These are phyloP conservation scores for Sebastes nivosus DNA, from an alignment of 2,797 vertebrate species.

Conservation along the genomic window DNA sequence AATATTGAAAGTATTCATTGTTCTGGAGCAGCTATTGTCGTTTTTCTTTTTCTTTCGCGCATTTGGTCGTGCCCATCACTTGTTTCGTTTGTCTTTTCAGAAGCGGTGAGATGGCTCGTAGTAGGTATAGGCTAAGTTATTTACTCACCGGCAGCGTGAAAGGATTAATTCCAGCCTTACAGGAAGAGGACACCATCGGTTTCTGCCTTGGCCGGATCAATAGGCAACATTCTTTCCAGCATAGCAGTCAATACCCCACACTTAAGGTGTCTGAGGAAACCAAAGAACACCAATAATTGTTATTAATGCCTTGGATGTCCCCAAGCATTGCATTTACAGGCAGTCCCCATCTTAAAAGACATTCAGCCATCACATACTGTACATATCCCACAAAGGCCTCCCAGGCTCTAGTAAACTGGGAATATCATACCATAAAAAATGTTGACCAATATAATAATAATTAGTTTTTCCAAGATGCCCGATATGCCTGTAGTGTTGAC, in stretches of 20 bases:
- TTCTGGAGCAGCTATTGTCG: background rate
- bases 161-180: conserved; percentile 69
- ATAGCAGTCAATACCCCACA: conserved; percentile 80
- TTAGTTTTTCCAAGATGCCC: background rate
- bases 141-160: conserved; percentile 32
- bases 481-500: background rate
- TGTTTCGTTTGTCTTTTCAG: conserved; percentile 13
- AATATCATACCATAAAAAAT: background rate
- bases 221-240: conserved; percentile 79
- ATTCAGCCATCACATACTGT: conserved; percentile 27
- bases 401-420: background rate
- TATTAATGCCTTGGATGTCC: conserved; percentile 75
- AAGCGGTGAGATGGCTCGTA: background rate
- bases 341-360: conserved; percentile 46
- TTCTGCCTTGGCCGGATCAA: conserved; percentile 75
- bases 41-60: background rate
- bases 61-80: background rate
- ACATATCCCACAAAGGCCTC: conserved; percentile 7
- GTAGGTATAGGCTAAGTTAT: conserved; percentile 32
- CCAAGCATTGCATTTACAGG: conserved; percentile 62
- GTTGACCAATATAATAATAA: background rate
- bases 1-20: background rate
- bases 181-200: conserved; percentile 67
- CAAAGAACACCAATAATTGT: conserved; percentile 82
- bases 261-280: conserved; percentile 78